These are phyloP conservation scores for Drosophila melanosoma DNA, from an alignment of 2,888 invertebrate genomes.

Conservation along the genomic window DNA sequence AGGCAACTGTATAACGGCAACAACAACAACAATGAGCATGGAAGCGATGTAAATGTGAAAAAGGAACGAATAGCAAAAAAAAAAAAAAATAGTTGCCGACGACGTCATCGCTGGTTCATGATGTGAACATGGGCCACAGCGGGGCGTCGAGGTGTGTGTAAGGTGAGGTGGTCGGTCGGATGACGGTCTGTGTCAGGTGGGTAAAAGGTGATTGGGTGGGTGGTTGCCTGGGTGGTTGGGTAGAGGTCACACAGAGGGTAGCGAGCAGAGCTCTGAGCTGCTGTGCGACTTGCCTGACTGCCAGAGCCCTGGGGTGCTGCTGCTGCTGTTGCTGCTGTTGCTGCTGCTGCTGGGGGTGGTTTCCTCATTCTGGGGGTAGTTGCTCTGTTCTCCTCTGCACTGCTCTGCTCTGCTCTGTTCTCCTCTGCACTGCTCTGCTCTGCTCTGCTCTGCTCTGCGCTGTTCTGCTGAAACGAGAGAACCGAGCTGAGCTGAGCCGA, in stretches of 20 bases:
- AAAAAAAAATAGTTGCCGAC: conserved; percentile 42
- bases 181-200: conserved; percentile 43
- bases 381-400: conserved; percentile 5
- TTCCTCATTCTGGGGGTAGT: conserved; percentile 47
- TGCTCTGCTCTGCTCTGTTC: conserved; percentile 13
- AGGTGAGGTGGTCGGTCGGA: conserved; percentile 7
- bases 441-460: conserved; percentile 12
- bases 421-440: conserved; percentile 8
- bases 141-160: conserved; percentile 3
- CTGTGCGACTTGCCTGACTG: conserved; percentile 61
- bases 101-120: conserved; percentile 66
- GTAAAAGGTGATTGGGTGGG: conserved; percentile 27
- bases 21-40: conserved; percentile 20
- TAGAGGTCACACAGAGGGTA: conserved; percentile 74
- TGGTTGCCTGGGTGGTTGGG: neutral
- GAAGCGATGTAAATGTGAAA: conserved; percentile 28
- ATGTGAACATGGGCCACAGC: conserved; percentile 45
- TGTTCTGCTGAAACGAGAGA: conserved; percentile 28
- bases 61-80: conserved; percentile 22
- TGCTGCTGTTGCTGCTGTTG: conserved; percentile 9
- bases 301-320: conserved; percentile 54
- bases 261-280: conserved; percentile 50
- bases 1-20: conserved; percentile 68
- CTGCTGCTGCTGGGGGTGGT: conserved; percentile 54
- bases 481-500: conserved; percentile 23